These are phyloP conservation scores for Eleutherodactylus coqui DNA, from an alignment of 2,797 vertebrate genomes.

Conservation along the genomic window DNA sequence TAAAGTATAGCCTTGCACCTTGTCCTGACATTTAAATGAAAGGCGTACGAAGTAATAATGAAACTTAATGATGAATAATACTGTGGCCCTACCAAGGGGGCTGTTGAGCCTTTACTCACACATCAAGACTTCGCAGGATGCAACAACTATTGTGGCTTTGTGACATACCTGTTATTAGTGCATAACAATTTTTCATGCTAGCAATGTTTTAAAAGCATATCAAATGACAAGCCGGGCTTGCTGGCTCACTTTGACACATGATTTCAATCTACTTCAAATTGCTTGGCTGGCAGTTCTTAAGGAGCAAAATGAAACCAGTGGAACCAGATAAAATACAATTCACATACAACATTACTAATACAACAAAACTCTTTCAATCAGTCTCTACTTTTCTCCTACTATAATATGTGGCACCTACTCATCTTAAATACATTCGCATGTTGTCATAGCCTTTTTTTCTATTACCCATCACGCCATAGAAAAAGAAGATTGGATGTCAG, in stretches of 20 bases:
- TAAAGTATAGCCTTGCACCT: constrained; percentile 57
- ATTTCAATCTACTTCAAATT: constrained; percentile 53
- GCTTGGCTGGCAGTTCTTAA: constrained; percentile 45
- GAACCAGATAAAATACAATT: constrained; percentile 42
- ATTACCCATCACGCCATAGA: too few relatives aligned
- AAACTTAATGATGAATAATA: constrained; percentile 60
- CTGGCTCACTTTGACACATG: constrained; percentile 40
- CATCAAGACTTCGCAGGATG: constrained; percentile 57
- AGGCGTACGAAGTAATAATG: constrained; percentile 52
- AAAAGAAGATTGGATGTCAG: too few relatives aligned
- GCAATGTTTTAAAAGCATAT: constrained; percentile 60
- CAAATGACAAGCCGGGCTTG: constrained; percentile 39
- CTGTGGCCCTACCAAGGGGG: neutral
- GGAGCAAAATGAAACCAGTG: constrained; percentile 26
- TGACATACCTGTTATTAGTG: constrained; percentile 62
- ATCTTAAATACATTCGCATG: neutral
- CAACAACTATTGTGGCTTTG: constrained; percentile 49
- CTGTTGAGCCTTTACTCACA: constrained; percentile 50
- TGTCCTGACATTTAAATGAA: constrained; percentile 58
- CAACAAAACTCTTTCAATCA: neutral
- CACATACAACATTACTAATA: neutral
- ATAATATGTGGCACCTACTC: neutral
- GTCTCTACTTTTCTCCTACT: neutral
- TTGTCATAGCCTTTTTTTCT: neutral
- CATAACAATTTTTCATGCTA: constrained; percentile 60